phyloP scores from a whole-genome alignment of 2,888 invertebrate species.

The Thymelicus acteon region DNA sequence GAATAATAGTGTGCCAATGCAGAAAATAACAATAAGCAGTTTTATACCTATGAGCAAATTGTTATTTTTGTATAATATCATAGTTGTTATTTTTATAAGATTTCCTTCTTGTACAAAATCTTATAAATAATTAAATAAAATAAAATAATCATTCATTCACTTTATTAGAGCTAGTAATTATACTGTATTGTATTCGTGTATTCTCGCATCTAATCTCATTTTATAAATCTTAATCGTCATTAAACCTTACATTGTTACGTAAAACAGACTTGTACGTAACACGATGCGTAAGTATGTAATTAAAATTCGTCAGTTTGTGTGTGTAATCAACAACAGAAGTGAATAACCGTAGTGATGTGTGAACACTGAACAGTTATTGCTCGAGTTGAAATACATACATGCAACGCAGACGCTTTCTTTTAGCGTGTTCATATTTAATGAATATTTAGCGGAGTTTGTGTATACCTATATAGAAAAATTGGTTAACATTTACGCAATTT shows the following conservation, averaged over 20 bases:
- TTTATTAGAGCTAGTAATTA: too few relatives aligned
- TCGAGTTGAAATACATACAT: neutral
- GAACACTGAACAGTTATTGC: neutral
- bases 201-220: neutral
- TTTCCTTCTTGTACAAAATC: too few relatives aligned
- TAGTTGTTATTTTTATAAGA: too few relatives aligned
- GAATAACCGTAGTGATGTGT: conserved; percentile 11
- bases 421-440: conserved; percentile 1
- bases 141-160: too few relatives aligned
- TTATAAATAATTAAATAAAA: too few relatives aligned
- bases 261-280: conserved; percentile 40
- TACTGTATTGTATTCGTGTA: neutral
- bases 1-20: too few relatives aligned
- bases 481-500: too few relatives aligned
- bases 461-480: too few relatives aligned
- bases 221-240: neutral
- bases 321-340: conserved; percentile 40
- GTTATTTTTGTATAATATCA: too few relatives aligned
- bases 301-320: conserved; percentile 45
- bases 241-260: neutral
- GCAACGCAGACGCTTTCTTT: conserved; percentile 11
- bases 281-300: conserved; percentile 32
- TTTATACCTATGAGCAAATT: too few relatives aligned
- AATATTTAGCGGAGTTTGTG: too few relatives aligned
- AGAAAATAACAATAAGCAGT: too few relatives aligned